phyloP scores from a whole-genome alignment of 2,797 vertebrate genomes.

The Gadopsis marmoratus region DNA sequence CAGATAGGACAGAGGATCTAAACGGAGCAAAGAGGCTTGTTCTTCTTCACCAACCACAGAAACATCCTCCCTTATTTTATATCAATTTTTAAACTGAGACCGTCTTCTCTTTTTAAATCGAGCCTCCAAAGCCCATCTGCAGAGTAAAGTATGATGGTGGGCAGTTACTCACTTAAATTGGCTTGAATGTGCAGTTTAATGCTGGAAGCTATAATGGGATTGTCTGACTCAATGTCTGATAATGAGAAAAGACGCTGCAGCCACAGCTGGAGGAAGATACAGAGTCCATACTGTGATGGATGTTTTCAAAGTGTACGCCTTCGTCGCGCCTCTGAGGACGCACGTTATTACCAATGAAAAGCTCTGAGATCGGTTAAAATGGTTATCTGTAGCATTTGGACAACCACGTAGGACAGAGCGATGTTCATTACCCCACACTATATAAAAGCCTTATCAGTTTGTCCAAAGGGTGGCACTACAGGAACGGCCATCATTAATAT shows the following conservation, averaged over 20 bases:
- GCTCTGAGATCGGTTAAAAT: conserved; percentile 34
- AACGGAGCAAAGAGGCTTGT: background rate
- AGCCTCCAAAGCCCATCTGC: conserved; percentile 37
- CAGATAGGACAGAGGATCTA: background rate
- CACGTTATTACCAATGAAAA: conserved; percentile 41
- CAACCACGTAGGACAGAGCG: background rate
- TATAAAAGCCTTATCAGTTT: background rate
- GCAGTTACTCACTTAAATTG: conserved; percentile 57
- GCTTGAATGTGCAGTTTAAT: conserved; percentile 50
- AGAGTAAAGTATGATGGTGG: conserved; percentile 37
- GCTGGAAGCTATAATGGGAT: conserved; percentile 57
- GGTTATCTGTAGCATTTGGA: conserved; percentile 24
- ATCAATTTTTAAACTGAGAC: conserved; percentile 36
- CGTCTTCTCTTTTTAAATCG: conserved; percentile 25
- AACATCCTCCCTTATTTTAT: background rate
- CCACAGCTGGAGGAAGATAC: conserved; percentile 52
- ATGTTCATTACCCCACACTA: background rate
- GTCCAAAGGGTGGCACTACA: background rate
- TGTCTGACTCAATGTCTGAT: conserved; percentile 57
- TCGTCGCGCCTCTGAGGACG: conserved; percentile 32
- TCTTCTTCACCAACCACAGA: background rate
- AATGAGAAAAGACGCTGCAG: conserved; percentile 47
- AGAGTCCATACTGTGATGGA: conserved; percentile 39
- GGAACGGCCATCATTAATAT: background rate
- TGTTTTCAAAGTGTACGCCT: conserved; percentile 24